These are phyloP conservation scores for Artemia sp. DNA, from an alignment of 2,888 invertebrate genomes.

Conservation along the genomic window DNA sequence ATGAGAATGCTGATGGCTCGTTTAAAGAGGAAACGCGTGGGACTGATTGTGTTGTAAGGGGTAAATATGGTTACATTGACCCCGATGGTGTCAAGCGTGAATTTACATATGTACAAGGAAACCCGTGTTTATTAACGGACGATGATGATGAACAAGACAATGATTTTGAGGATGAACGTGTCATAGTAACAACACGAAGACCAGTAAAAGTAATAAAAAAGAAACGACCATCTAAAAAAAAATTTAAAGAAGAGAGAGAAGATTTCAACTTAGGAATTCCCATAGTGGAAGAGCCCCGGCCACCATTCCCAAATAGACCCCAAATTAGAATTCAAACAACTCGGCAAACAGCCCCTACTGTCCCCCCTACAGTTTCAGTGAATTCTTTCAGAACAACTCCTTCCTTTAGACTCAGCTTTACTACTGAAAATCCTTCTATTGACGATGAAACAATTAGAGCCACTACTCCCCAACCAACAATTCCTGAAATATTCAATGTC, in stretches of 20 bases:
- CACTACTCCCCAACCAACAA: slow-evolving; percentile 42
- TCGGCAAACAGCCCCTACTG: slow-evolving; percentile 25
- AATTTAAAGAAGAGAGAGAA: slow-evolving; percentile 27
- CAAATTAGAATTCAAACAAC: slow-evolving; percentile 22
- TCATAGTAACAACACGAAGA: slow-evolving; percentile 36
- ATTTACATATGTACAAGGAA: slow-evolving; percentile 68
- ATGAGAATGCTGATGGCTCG: slow-evolving; percentile 52
- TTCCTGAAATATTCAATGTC: too few relatives aligned
- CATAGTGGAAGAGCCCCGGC: slow-evolving; percentile 29
- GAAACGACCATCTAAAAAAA: slow-evolving; percentile 39
- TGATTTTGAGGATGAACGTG: slow-evolving; percentile 32
- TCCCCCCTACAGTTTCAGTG: slow-evolving; percentile 11
- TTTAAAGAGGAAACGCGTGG: slow-evolving; percentile 73
- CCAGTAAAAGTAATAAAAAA: slow-evolving; percentile 33
- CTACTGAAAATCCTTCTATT: slow-evolving; percentile 37
- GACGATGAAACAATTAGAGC: slow-evolving; percentile 44
- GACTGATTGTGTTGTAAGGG: slow-evolving; percentile 66
- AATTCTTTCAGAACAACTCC: too few relatives aligned
- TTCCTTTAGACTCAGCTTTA: background rate
- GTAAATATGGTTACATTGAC: slow-evolving; percentile 71
- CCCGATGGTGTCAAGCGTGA: slow-evolving; percentile 70
- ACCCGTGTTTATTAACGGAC: slow-evolving; percentile 69
- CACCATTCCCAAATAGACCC: slow-evolving; percentile 29
- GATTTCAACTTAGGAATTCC: slow-evolving; percentile 30
- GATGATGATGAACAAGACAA: slow-evolving; percentile 48